Base-by-base conservation (phyloP, 2,888 invertebrate genomes). In the Apoda limacodes region DNA sequence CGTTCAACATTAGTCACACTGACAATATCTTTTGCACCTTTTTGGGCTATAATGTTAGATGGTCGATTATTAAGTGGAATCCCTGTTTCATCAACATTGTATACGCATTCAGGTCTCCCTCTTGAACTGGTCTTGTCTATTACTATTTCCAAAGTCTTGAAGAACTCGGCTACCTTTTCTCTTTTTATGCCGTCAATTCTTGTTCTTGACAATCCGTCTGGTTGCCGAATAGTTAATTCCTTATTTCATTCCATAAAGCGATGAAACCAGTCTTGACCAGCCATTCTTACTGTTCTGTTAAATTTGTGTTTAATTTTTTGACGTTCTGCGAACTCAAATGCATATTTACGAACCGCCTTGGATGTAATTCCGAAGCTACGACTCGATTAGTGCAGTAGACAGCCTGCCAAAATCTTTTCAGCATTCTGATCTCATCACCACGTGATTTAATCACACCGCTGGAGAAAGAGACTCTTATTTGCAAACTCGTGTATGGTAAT, bases 241-340 rank as follows among this genome's bases (percentile, higher is more conserved):
- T 21, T 15, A 21, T 35, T 36, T 29, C 28, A 32, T 25, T 30
- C n/a, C 17, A 26, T 14, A 25, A 34, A 35, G 10, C 25, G 32
- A 35, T 32, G 35, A 20, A 35, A 38, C 35, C 29, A 35, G 19
- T 39, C 33, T 15, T 39, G 24, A 13, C 29, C 35, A 26, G 34
- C 35, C 35, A 31, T 29, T 31, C 19, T 15, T 23, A 15, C 13
- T 25, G 9, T 15, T 25, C 13, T 28, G 22, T 25, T 24, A 32
- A 28, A 28, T 19, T 22, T 20, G 21, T 34, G 27, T 20, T 28
- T 24, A 14, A 33, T 14, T 17, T 38, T 37, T 23, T 25, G 24
- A 26, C 31, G 25, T 30, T 32, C 34, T 17, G 27, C 29, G 14
- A 29, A 34, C 14, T 27, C 28, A 22, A 30, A 37, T 24, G 32